Evolutionary conservation across 2,797 vertebrate species (phyloP).

Genomic region (Tiaroga cobitis): DNA sequence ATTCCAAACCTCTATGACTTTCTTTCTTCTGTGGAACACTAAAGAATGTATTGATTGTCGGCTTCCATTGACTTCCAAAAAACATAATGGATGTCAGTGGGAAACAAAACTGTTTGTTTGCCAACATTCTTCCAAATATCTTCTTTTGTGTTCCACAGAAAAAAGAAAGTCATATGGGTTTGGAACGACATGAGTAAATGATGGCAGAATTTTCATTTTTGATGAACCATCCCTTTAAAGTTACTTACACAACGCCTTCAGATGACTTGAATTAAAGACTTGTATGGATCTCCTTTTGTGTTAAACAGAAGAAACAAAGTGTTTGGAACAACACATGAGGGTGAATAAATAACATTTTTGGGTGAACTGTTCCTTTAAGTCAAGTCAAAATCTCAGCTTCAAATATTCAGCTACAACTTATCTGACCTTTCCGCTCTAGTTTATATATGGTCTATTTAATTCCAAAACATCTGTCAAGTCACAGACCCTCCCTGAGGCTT

Average conservation of each 20-base stretch:
- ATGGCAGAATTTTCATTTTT: not conserved
- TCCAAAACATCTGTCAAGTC: slow-evolving; percentile 37
- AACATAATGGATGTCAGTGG: not conserved
- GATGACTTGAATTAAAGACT: not conserved
- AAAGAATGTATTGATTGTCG: not conserved
- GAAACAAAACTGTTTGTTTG: not conserved
- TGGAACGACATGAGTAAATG: not conserved
- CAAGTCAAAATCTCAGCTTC: not conserved
- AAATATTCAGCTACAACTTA: slow-evolving; percentile 25
- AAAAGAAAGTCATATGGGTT: not conserved
- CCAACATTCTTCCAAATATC: not conserved
- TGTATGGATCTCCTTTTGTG: not conserved
- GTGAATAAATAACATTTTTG: not conserved
- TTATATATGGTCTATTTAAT: slow-evolving; percentile 43
- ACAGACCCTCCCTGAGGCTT: slow-evolving; percentile 19
- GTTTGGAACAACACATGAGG: not conserved
- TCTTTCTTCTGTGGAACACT: not conserved
- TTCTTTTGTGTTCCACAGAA: not conserved
- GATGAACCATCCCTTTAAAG: not conserved
- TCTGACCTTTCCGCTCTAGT: slow-evolving; percentile 40
- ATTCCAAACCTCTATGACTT: not conserved
- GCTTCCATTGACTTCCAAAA: not conserved
- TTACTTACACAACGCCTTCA: not conserved
- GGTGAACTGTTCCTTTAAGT: not conserved
- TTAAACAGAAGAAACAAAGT: not conserved